phyloP scores from a whole-genome alignment of 2,797 vertebrate species.

The Onychomys torridus region DNA sequence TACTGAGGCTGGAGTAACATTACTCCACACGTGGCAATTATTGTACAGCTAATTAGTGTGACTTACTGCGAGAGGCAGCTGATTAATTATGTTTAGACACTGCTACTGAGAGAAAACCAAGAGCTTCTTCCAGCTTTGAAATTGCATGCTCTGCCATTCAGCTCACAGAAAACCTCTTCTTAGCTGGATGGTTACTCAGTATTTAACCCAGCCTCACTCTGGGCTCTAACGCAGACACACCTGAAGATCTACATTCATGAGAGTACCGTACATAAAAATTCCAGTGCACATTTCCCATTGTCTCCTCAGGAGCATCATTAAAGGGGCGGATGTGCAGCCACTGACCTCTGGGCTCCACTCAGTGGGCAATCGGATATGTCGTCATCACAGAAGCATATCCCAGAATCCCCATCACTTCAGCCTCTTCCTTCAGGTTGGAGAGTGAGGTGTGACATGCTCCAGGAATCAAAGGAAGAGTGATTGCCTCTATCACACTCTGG shows the following conservation, averaged over 20 bases:
- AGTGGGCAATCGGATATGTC: constrained; percentile 17
- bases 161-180: constrained; percentile 77
- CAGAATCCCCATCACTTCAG: background rate
- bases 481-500: background rate
- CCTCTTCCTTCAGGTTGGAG: background rate
- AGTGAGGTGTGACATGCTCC: background rate
- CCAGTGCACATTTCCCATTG: background rate
- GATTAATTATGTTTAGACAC: constrained; percentile 83
- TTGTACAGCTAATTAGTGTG: constrained; percentile 86
- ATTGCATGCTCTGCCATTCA: constrained; percentile 70
- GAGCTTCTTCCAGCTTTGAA: constrained; percentile 74
- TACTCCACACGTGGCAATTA: constrained; percentile 85
- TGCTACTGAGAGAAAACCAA: constrained; percentile 74
- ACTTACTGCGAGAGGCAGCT: constrained; percentile 81
- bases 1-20: constrained; percentile 82
- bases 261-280: constrained; percentile 61
- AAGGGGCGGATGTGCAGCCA: constrained; percentile 72
- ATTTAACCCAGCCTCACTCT: constrained; percentile 48
- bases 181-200: constrained; percentile 15
- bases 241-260: constrained; percentile 57
- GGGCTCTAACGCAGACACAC: constrained; percentile 44
- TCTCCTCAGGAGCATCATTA: constrained; percentile 68
- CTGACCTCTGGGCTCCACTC: background rate
- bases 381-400: constrained; percentile 4
- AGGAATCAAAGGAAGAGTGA: background rate